Evolutionary conservation across 2,797 vertebrate species (phyloP).

Genomic region (Loris lydekkerianus): DNA sequence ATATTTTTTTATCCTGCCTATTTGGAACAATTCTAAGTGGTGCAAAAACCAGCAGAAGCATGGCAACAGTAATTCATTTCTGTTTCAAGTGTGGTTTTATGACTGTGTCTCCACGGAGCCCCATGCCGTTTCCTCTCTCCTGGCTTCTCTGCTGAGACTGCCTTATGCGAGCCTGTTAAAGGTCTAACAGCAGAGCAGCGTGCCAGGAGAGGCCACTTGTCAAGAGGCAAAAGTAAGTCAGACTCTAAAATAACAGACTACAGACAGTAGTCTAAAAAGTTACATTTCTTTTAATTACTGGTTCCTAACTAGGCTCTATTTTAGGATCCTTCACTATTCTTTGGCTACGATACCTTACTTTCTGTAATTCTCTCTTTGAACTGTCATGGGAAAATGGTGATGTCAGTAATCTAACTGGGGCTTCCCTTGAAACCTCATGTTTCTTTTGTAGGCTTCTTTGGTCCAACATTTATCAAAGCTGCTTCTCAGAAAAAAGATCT

Average conservation of each 20-base stretch:
- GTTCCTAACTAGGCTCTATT: constrained; percentile 41
- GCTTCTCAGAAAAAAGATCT: constrained; percentile 73
- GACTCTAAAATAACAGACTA: background rate
- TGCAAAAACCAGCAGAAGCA: background rate
- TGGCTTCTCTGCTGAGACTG: background rate
- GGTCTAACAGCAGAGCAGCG: background rate
- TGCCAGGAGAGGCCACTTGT: background rate
- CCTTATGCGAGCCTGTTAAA: background rate
- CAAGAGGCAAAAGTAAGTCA: constrained; percentile 47
- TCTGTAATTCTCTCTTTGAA: constrained; percentile 69
- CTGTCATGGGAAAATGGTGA: constrained; percentile 55
- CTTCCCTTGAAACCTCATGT: constrained; percentile 63
- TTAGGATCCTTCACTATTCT: constrained; percentile 21
- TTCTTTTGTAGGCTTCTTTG: constrained; percentile 66
- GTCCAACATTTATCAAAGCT: constrained; percentile 34
- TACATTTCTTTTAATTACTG: constrained; percentile 46
- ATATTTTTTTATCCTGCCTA: background rate
- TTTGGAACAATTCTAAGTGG: constrained; percentile 46
- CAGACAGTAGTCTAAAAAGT: background rate
- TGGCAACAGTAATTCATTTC: background rate
- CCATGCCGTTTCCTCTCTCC: background rate
- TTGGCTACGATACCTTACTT: constrained; percentile 61
- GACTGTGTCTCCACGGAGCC: background rate
- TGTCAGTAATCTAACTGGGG: constrained; percentile 58
- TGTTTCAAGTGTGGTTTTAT: constrained; percentile 54